A percentile compares a stretch with the other conserved stretches of the same genome.
These are phyloP conservation scores for Fragum whitleyi DNA, from an alignment of 2,888 invertebrate species.

Conservation along the genomic window DNA sequence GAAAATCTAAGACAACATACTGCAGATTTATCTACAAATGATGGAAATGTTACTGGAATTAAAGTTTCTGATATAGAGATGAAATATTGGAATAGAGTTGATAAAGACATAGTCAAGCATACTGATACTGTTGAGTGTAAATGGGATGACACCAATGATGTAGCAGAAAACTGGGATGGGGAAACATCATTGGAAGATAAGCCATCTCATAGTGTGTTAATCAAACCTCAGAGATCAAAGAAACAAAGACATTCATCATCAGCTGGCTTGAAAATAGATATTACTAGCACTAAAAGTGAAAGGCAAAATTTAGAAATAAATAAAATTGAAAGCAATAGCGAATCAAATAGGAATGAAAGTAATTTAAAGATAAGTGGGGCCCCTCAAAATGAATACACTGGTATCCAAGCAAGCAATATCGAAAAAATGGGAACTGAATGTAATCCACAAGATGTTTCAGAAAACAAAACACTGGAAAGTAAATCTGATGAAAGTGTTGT, in stretches of 20 bases:
- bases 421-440: too few relatives aligned
- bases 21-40: neutral
- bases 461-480: too few relatives aligned
- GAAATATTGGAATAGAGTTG: conserved; percentile 16
- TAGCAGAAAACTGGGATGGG: conserved; percentile 2
- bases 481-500: too few relatives aligned
- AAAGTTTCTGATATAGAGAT: conserved; percentile 11
- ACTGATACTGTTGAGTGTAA: neutral
- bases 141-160: neutral
- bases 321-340: too few relatives aligned
- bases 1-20: neutral
- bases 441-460: too few relatives aligned
- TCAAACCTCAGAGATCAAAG: conserved; percentile 24
- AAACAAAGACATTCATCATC: conserved; percentile 8
- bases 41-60: neutral
- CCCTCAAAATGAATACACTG: too few relatives aligned
- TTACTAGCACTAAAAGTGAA: too few relatives aligned
- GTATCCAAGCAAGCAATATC: too few relatives aligned
- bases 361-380: too few relatives aligned
- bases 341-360: too few relatives aligned
- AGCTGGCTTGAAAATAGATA: neutral
- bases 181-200: neutral
- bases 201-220: neutral
- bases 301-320: too few relatives aligned
- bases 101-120: neutral